Percentiles rank a stretch among this genome's conserved stretches.
Conservation (phyloP, 2,113 vertebrate genomes). For the Hyla sarda region DNA sequence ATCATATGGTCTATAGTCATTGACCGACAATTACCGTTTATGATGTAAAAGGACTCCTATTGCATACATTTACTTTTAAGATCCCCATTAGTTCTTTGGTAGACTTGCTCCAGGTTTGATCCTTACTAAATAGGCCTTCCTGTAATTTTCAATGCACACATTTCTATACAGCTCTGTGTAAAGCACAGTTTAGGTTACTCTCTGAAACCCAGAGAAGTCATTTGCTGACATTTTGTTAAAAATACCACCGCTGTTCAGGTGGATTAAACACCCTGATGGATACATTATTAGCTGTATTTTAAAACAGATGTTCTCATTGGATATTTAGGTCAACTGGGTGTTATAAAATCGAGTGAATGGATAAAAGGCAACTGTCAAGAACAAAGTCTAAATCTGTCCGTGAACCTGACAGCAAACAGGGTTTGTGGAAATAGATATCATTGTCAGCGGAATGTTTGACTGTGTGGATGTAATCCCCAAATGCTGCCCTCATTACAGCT, state of each 20-base stretch:
- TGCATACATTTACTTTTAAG: neutral
- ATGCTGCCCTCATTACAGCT: constrained; percentile 52
- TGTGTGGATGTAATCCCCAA: constrained; percentile 53
- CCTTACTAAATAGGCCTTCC: neutral
- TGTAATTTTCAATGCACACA: neutral
- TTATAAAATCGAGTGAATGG: constrained; percentile 48
- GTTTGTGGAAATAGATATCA: constrained; percentile 56
- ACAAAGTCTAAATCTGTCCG: constrained; percentile 55
- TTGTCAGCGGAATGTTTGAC: neutral
- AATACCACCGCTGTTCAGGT: constrained; percentile 26
- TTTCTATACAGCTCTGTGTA: neutral
- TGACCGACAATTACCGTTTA: neutral
- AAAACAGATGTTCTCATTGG: constrained; percentile 56
- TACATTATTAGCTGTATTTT: constrained; percentile 49
- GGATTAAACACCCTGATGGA: constrained; percentile 32
- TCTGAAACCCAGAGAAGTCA: neutral
- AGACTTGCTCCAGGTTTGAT: neutral
- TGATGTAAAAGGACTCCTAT: neutral
- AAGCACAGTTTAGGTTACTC: neutral
- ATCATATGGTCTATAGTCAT: neutral
- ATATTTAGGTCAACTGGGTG: constrained; percentile 58
- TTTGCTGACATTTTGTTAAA: constrained; percentile 16
- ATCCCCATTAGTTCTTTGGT: neutral
- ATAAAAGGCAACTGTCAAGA: constrained; percentile 57
- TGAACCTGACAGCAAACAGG: constrained; percentile 54